Conservation (phyloP, 2,113 vertebrate species). For the Taxidea taxus region DNA sequence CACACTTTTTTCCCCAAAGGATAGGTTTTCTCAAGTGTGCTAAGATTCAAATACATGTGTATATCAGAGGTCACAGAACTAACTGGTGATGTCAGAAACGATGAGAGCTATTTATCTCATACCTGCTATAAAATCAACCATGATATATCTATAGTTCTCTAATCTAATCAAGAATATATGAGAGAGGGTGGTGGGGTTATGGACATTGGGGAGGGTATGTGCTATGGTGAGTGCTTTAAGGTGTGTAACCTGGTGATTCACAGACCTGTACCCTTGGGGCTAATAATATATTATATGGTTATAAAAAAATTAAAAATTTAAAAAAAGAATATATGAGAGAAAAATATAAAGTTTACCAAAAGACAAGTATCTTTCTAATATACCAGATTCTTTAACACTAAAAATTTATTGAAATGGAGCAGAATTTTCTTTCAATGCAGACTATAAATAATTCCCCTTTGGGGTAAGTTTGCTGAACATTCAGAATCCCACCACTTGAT, state of each 20-base stretch:
- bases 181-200: too few relatives aligned
- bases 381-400: not conserved
- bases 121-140: not conserved
- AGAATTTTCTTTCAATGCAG: slow-evolving; percentile 33
- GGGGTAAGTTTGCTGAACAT: not conserved
- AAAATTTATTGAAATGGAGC: not conserved
- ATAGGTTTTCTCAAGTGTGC: not conserved
- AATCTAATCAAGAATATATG: not conserved
- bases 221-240: too few relatives aligned
- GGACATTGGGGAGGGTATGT: too few relatives aligned
- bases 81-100: not conserved
- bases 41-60: not conserved
- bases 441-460: not conserved
- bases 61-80: not conserved
- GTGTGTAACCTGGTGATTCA: too few relatives aligned
- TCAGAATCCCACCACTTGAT: not conserved
- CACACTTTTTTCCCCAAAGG: not conserved
- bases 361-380: not conserved
- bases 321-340: not conserved
- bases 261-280: too few relatives aligned
- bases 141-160: not conserved
- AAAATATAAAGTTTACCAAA: not conserved
- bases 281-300: too few relatives aligned
- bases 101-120: not conserved
- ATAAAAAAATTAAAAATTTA: too few relatives aligned